Evolutionary conservation across 2,888 invertebrate species (phyloP).

Genomic region (Xylophagus ater): DNA sequence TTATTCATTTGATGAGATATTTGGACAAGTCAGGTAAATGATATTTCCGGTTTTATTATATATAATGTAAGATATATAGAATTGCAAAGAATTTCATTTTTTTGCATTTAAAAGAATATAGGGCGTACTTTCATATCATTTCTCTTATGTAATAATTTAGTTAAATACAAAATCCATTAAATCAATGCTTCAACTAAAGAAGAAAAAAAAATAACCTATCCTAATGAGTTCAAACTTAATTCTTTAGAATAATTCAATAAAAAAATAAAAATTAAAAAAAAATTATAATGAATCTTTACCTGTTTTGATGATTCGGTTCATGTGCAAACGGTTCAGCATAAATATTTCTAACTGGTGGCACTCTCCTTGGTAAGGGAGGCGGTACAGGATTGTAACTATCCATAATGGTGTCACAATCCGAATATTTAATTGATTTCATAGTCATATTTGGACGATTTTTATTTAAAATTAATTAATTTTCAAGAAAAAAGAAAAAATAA

Average conservation of each 20-base stretch:
- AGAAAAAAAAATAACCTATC: too few species aligned
- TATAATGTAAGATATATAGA: too few species aligned
- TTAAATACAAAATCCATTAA: too few species aligned
- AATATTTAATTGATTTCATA: conserved; percentile 42
- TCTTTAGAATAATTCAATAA: background rate
- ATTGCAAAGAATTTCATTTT: too few species aligned
- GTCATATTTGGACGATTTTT: conserved; percentile 28
- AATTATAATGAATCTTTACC: conserved; percentile 28
- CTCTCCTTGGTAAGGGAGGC: conserved; percentile 38
- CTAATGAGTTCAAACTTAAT: too few species aligned
- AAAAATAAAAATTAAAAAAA: conserved; percentile 8
- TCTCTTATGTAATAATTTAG: too few species aligned
- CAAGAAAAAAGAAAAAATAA: background rate
- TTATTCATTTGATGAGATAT: too few species aligned
- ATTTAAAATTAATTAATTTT: background rate
- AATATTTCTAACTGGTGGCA: conserved; percentile 39
- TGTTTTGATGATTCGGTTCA: conserved; percentile 39
- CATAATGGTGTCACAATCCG: conserved; percentile 42
- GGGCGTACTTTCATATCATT: too few species aligned
- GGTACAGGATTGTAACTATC: conserved; percentile 41
- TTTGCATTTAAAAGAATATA: too few species aligned
- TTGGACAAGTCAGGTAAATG: too few species aligned
- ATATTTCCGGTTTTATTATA: too few species aligned
- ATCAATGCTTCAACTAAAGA: too few species aligned
- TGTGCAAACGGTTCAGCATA: conserved; percentile 41